Conservation (phyloP, 2,888 invertebrate genomes). For the Platypus cylindrus region DNA sequence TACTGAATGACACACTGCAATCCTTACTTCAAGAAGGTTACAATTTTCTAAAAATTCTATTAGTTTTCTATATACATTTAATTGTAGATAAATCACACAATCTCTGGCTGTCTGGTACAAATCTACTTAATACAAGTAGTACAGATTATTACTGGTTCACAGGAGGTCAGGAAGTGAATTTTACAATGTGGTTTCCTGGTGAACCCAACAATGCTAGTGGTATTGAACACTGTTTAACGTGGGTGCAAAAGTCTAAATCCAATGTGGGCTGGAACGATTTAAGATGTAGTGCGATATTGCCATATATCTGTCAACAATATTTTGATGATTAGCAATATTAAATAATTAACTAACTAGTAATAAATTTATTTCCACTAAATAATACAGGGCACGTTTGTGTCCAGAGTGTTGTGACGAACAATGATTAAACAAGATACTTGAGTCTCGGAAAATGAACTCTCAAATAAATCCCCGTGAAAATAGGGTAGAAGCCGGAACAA, state of each 20-base stretch:
- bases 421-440: no score
- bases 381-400: no score
- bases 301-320: conserved; percentile 1
- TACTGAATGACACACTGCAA: not conserved
- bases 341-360: no score
- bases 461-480: no score
- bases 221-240: not conserved
- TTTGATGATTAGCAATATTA: not conserved
- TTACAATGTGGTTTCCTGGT: not conserved
- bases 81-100: not conserved
- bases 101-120: not conserved
- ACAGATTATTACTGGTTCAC: not conserved
- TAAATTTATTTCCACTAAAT: no score
- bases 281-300: not conserved
- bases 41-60: not conserved
- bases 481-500: no score
- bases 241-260: not conserved
- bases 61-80: not conserved
- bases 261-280: not conserved
- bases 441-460: no score
- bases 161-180: not conserved
- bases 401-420: no score
- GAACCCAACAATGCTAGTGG: not conserved
- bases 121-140: not conserved
- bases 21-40: no score